Base-by-base conservation (phyloP, 2,113 vertebrate species). In the Pardalotus punctatus region DNA sequence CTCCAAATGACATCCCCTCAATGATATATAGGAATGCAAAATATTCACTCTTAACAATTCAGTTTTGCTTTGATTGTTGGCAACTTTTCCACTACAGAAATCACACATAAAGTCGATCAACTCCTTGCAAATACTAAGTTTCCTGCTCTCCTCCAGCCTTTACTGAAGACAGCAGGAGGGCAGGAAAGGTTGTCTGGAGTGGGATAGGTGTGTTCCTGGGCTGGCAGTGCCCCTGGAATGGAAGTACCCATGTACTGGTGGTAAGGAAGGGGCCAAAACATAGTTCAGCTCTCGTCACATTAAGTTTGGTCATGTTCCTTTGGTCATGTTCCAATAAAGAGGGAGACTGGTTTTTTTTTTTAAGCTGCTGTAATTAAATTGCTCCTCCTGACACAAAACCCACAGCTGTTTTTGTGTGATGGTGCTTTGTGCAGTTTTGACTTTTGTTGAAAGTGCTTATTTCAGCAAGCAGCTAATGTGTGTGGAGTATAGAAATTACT, bases 351-450 rank as follows among this genome's bases (percentile, higher is more conserved):
- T n/a, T 62, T 28, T 42, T 42, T 40, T 23, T 76, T 70, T 54
- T 8, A 48, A 71, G 35, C 14, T 80, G 7, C 10, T 60, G 10
- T 42, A 42, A 33, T 58, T 67, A 60, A 36, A 29, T 80, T 25
- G 6, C 5, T 72, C 5, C 12, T 58, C 10, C 11, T 0, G 2
- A 3, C 11, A 9, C 13, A 62, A 71, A 85, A 64, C 1, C 8
- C 21, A 29, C 24, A 77, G 23, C 17, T 86, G 17, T 5, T 70
- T 74, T 28, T 64, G 23, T 74, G 25, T 38, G 29, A 47, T 47
- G 7, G 2, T 60, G 15, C 23, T 77, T 83, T 81, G 14, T 69
- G 56, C 38, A 60, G 15, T 91, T 85, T 72, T 65, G 54, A 38
- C 28, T 54, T 76, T 8, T 17, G 3, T 29, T 72, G 72, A 57